Evolutionary conservation across 2,888 invertebrate genomes (phyloP).

Genomic region (Ischnus inquisitorius): DNA sequence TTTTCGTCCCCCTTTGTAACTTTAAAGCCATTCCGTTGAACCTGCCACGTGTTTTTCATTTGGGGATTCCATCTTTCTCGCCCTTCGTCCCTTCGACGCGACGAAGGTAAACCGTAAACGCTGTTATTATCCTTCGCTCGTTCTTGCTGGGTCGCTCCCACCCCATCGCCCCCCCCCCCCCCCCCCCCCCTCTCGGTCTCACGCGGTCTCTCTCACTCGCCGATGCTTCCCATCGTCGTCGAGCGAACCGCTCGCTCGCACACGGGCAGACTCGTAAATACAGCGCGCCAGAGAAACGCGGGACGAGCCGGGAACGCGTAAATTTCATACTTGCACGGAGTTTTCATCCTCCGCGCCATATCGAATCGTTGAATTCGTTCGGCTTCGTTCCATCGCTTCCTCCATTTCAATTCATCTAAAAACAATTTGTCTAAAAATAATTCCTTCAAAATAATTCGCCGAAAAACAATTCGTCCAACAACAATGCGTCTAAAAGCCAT

Average conservation of each 20-base stretch:
- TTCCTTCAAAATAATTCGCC: too few species aligned
- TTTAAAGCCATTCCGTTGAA: constrained; percentile 40
- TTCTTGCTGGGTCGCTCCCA: constrained; percentile 48
- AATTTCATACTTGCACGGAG: background rate
- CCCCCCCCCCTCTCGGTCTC: constrained; percentile 17
- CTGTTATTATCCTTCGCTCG: constrained; percentile 54
- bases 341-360: constrained; percentile 44
- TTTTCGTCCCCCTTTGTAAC: constrained; percentile 31
- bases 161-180: constrained; percentile 25
- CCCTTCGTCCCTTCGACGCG: constrained; percentile 47
- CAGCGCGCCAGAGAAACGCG: background rate
- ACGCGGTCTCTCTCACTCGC: too few species aligned
- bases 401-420: constrained; percentile 58
- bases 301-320: background rate
- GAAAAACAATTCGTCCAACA: too few species aligned
- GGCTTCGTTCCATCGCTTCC: constrained; percentile 68
- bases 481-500: too few species aligned
- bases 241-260: background rate
- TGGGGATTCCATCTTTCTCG: constrained; percentile 29
- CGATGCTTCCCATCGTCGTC: background rate
- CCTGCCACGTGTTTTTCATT: constrained; percentile 60
- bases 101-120: constrained; percentile 63
- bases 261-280: background rate
- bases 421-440: too few species aligned
- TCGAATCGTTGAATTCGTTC: constrained; percentile 74